Evolutionary conservation across 2,888 invertebrate species (phyloP), one percentile per base, ranked within the genome.

Genomic region (Pycnomerus fuliginosus): DNA sequence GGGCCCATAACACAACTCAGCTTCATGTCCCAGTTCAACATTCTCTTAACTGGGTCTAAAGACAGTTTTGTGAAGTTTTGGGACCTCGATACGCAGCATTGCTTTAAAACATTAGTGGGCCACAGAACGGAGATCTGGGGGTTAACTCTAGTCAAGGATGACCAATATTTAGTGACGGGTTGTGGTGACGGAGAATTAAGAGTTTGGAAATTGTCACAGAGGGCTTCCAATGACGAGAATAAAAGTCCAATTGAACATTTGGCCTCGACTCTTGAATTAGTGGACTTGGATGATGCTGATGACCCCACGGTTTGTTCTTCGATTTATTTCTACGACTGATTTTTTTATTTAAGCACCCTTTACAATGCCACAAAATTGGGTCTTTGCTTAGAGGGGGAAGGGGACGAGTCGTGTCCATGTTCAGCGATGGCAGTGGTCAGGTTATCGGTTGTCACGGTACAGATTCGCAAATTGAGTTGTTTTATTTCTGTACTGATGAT

Each of bases 11-110:
- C 96, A 0, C 87, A 90, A 74, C 73, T 86, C 0, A 74, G 82
- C 3, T 91, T 91, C 61, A 79, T 90, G 69, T 78, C 80, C 42
- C 75, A 83, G 41, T 78, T 81, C 53, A 80, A 84, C 54, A 77
- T 85, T 51, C 69, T 92, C 4, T 77, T 93, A 3, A 87, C 90
- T 58, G 82, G 87, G 22, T 95, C 96, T 0, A 95, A 93, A 70
- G 99, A 99, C 69, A 89, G 90, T 4, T 90, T 90, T 68, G 82
- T 99, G 1, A 98, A 97, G 71, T 93, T 99, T 69, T 99, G 98
- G 98, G 93, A 98, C 70, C 76, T 98, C 53, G 87, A 90, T 55
- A 93, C 93, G 3, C 90, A 94, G 60, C 90, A 93, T 64, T 98
- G 97, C 70, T 98, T 98, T 64, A 91, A 90, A 70, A 98, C 98